phyloP scores from a whole-genome alignment of 2,113 vertebrate genomes.

The Pteropus alecto region DNA sequence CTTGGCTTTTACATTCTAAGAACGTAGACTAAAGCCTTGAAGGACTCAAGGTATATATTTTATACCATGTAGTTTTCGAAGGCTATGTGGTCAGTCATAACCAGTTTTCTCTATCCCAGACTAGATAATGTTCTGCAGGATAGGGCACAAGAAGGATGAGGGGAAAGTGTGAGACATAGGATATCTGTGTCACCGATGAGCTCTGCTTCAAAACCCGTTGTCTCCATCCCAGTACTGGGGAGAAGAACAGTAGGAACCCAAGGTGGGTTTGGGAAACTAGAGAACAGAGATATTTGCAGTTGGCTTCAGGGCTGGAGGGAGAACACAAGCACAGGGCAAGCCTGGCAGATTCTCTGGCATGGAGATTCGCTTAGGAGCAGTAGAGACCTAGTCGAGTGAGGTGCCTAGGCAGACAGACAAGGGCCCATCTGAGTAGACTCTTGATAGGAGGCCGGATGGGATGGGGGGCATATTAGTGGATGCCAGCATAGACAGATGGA shows the following conservation, averaged over 20 bases:
- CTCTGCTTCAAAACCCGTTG: not conserved
- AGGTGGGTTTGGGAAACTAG: not conserved
- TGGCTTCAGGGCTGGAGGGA: not conserved
- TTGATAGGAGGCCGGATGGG: not conserved
- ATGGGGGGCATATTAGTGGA: not conserved
- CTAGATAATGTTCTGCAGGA: not conserved
- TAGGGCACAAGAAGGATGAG: not conserved
- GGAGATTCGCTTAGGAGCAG: not conserved
- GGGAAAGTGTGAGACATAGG: not conserved
- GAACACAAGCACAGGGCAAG: not conserved
- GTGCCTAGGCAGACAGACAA: not conserved
- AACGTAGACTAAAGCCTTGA: not conserved
- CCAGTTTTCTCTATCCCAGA: not conserved
- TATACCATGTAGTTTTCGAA: not conserved
- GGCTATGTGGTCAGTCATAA: not conserved
- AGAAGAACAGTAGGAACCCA: not conserved
- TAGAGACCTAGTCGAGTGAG: not conserved
- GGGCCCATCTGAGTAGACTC: not conserved
- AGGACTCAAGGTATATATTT: not conserved
- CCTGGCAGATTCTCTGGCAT: not conserved
- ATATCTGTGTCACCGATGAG: not conserved
- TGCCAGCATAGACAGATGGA: not conserved
- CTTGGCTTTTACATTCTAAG: not conserved
- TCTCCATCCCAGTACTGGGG: not conserved
- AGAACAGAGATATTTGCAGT: not conserved